Percentiles rank a stretch among this genome's conserved stretches.
These are phyloP conservation scores for Odontamblyopus lacepedii DNA, from an alignment of 2,797 vertebrate species.

Conservation along the genomic window DNA sequence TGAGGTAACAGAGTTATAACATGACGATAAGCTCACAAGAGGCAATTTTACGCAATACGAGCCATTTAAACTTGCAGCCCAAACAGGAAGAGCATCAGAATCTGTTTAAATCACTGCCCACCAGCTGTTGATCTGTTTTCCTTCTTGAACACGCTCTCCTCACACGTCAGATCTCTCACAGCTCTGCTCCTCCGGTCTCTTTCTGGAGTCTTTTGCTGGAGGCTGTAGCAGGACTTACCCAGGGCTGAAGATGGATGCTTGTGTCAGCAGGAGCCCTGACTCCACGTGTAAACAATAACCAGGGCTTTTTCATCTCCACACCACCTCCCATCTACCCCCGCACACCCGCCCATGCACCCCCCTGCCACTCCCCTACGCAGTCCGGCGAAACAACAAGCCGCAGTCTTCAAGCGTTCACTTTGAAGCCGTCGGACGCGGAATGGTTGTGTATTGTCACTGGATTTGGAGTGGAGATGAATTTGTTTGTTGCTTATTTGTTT, in stretches of 20 bases:
- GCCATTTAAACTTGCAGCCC: too few species aligned
- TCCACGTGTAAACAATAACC: constrained; percentile 55
- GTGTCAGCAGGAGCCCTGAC: constrained; percentile 41
- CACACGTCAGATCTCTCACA: background rate
- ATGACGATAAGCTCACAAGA: too few species aligned
- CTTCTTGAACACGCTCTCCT: background rate
- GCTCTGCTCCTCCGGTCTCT: constrained; percentile 20
- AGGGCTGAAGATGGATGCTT: constrained; percentile 47
- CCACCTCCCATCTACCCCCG: background rate
- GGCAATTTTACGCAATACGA: too few species aligned
- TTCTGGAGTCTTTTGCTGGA: constrained; percentile 25
- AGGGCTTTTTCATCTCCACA: constrained; percentile 38
- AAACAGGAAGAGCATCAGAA: too few species aligned
- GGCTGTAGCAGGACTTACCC: constrained; percentile 18
- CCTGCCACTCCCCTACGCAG: background rate
- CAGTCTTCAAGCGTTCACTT: background rate
- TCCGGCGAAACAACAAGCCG: background rate
- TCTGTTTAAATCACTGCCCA: background rate
- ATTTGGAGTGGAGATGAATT: too few species aligned
- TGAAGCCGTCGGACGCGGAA: background rate
- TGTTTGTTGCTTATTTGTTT: too few species aligned
- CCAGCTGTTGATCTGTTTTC: background rate
- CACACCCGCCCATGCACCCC: background rate
- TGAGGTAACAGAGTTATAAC: too few species aligned
- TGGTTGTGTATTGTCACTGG: too few species aligned